phyloP scores from a whole-genome alignment of 2,113 vertebrate species.

The Gallinago jamesoni region DNA sequence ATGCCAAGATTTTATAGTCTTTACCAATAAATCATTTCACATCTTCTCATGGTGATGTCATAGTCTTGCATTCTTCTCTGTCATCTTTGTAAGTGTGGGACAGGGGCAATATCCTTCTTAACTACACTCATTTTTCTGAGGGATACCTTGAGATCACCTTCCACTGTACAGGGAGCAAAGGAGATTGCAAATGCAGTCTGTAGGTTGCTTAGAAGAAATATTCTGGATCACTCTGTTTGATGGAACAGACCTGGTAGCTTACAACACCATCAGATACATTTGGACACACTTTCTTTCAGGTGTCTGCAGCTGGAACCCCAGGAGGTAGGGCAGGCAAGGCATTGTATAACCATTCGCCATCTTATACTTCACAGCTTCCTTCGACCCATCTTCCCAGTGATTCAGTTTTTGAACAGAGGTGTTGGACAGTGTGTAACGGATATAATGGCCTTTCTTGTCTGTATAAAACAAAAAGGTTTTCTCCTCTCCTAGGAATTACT shows the following conservation, averaged over 20 bases:
- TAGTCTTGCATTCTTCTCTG: not conserved
- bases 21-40: not conserved
- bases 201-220: not conserved
- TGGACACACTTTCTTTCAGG: not conserved
- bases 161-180: not conserved
- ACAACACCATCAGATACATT: not conserved
- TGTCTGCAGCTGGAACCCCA: not conserved
- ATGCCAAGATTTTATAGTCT: not conserved
- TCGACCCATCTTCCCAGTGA: not conserved
- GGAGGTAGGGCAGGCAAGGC: not conserved
- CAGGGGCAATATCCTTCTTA: not conserved
- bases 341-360: not conserved
- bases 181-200: not conserved
- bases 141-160: not conserved
- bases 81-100: not conserved
- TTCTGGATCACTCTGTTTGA: not conserved
- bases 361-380: not conserved
- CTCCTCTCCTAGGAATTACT: conserved; percentile 51
- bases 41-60: not conserved
- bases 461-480: not conserved
- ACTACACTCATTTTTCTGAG: not conserved
- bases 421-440: not conserved
- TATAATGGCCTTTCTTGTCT: not conserved
- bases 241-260: not conserved
- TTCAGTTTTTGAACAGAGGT: not conserved